Base-by-base conservation (phyloP, 2,797 vertebrate genomes). In the Rhinichthys osculus region DNA sequence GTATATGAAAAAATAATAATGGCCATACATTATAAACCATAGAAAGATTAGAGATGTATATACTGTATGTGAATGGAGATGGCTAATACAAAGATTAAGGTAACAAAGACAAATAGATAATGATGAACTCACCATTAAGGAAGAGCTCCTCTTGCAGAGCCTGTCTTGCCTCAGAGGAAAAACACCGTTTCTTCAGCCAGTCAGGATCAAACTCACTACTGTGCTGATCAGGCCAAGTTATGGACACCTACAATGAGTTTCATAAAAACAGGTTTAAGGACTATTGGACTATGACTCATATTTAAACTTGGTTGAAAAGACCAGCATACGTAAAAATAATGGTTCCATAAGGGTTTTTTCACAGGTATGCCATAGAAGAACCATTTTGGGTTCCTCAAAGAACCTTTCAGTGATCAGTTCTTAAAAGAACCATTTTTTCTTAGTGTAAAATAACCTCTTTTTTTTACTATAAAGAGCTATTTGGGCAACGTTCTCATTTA, bases 141-240 rank as follows among this genome's bases (percentile, higher is more conserved):
- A 98, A 99, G 59, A 98, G 93, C 90, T 98, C 95, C 89, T 96
- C 93, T 88, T 87, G 94, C 88, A 96, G 85, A 35, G 93, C 93
- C 91, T 92, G 94, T 93, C 97, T 96, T 90, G 97, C 95, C 88
- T 93, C 90, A 69, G 95, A 89, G 33, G 97, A 98, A 92, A 99
- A 99, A 84, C 98, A 97, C 85, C 95, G 94, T 91, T 95, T 97
- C 93, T 96, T 98, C 90, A 99, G 91, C 98, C 98, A 99, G 1
- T 96, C 94, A 4, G 97, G 93, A 74, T 98, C 96, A 84, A 97
- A 99, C 85, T 97, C 95, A 3, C 98, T 99, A 67, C 87, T 86
- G 83, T 99, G 98, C 52, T 95, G 95, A 91, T 98, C 96, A 0
- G 97, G 96, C 98, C 98, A 99, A 0, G 92, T 94, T 81, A 99